Base-by-base conservation (phyloP, 64 coral and sea anemone genomes). In the Stylophora pistillata region DNA sequence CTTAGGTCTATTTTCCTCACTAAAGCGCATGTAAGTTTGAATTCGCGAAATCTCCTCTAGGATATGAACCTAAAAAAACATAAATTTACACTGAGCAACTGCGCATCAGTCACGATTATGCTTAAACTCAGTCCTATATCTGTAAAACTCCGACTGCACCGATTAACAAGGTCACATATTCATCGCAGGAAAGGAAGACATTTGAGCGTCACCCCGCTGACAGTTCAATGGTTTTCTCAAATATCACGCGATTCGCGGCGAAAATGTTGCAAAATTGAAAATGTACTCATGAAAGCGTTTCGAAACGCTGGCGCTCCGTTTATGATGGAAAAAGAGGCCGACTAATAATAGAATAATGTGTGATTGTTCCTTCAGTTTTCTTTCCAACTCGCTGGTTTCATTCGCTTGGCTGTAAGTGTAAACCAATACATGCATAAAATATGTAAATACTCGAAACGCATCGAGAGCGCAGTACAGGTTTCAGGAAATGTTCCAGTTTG, bases 401-500 rank as follows among this genome's bases (percentile, higher is more conserved):
- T 81, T 88, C 88, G 78, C 74, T 93, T 88, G 30, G 71, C 78
- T 76, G 84, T 68, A 89, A 88, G 77, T 93, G 71, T 85, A 54
- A 87, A 77, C 64, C 62, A 82, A 84, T 78, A 75, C 63, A 63
- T 58, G 47, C 37, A 47, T 47, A 47, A 47, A 58, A 93, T 89
- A 93, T 93, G 87, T 88, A 76, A 20, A 61, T 78, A 68, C 13
- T 41, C 9, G 37, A 27, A 21, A 23, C 21, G 23, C 6, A 30
- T 18, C 59, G 9, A 82, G 59, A 74, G 55, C 30, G 31, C 68
- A 25, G 37, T 16, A n/a, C 16, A 13, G 56, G 60, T 15, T 9
- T n/a, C 53, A 15, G 13, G n/a, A 18, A 53, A 15, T 15, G 23
- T 59, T 60, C 31, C 29, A 78, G 29, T 16, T 17, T n/a, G 32